These are phyloP conservation scores for Saturnia pavonia DNA, from an alignment of 2,888 invertebrate genomes.

Conservation along the genomic window DNA sequence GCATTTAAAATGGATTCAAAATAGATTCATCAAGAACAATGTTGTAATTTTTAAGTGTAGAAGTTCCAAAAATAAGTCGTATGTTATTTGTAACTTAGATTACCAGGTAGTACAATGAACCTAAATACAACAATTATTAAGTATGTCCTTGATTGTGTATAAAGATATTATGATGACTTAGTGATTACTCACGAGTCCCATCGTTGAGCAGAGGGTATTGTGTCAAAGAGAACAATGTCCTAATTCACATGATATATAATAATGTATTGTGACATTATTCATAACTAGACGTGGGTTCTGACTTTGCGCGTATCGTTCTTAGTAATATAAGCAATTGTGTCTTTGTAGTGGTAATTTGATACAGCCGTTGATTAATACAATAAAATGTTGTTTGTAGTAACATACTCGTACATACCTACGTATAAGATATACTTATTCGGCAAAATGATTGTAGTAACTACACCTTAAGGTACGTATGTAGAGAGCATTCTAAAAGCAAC, in stretches of 20 bases:
- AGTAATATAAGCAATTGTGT: neutral
- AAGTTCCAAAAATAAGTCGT: neutral
- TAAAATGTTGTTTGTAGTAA: neutral
- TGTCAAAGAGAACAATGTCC: conserved; percentile 20
- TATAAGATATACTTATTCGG: neutral
- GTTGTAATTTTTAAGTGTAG: neutral
- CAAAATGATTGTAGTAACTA: neutral
- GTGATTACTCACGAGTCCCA: conserved; percentile 15
- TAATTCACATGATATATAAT: conserved; percentile 21
- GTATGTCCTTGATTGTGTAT: neutral
- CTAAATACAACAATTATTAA: neutral
- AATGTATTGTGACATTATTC: conserved; percentile 17
- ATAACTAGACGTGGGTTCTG: neutral
- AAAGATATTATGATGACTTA: neutral
- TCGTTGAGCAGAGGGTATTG: conserved; percentile 5
- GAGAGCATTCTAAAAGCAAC: neutral
- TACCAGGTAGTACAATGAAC: neutral
- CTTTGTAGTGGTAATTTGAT: neutral
- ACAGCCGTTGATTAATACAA: neutral
- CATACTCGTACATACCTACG: neutral
- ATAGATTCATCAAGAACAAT: neutral
- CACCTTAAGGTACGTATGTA: neutral
- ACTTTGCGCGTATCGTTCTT: neutral
- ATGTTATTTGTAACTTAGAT: neutral
- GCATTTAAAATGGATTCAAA: neutral